A percentile compares a stretch with the other conserved stretches of the same genome.
These are phyloP conservation scores for Pediacus dermestoides DNA, from an alignment of 2,888 invertebrate genomes.

Conservation along the genomic window DNA sequence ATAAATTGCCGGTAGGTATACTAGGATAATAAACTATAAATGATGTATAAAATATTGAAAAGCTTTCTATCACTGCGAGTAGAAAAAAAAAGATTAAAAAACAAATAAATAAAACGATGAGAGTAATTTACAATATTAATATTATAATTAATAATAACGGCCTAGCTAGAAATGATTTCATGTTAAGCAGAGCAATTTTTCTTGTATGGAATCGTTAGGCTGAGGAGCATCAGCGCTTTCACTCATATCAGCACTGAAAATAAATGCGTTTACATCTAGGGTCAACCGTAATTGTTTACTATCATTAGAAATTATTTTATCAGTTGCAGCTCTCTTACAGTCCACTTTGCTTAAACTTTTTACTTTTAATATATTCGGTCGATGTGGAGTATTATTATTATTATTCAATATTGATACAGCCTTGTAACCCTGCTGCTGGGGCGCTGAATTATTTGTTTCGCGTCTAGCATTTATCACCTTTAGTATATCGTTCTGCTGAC, in stretches of 20 bases:
- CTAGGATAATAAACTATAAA: too few species aligned
- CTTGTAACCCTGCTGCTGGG: conserved; percentile 30
- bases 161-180: conserved; percentile 31
- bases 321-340: conserved; percentile 38
- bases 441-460: conserved; percentile 28
- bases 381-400: conserved; percentile 25
- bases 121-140: not conserved
- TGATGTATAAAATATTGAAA: too few species aligned
- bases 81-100: too few species aligned
- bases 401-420: conserved; percentile 30
- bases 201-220: conserved; percentile 36
- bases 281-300: conserved; percentile 40
- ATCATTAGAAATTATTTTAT: conserved; percentile 37
- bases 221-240: conserved; percentile 38
- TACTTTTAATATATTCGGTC: conserved; percentile 39
- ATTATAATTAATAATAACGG: not conserved
- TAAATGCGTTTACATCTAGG: conserved; percentile 41
- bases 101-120: too few species aligned
- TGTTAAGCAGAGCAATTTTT: conserved; percentile 39
- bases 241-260: conserved; percentile 41
- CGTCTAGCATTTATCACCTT: conserved; percentile 37
- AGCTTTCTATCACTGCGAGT: too few species aligned
- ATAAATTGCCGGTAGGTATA: too few species aligned
- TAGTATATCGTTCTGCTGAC: conserved; percentile 44
- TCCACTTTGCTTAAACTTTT: conserved; percentile 36